Conservation (phyloP, 1,140 invertebrate species). For the Drosophila miranda region DNA sequence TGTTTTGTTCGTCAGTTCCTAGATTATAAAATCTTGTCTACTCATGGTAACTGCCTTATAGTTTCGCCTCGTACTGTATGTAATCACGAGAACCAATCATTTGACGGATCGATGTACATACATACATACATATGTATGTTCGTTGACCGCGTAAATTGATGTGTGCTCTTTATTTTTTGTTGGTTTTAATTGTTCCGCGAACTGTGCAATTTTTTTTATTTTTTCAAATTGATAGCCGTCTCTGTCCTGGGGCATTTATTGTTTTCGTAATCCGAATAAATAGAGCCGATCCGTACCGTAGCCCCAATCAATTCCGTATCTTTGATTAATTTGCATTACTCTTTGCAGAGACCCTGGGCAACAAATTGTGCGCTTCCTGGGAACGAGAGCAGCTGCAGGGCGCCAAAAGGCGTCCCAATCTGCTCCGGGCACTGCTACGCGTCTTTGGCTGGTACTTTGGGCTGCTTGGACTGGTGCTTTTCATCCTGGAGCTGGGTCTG, state of each 20-base stretch:
- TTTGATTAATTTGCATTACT: conserved; percentile 21
- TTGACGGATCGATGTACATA: conserved; percentile 46
- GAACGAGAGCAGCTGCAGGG: conserved; percentile 53
- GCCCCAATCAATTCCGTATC: background rate
- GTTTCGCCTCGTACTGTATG: conserved; percentile 19
- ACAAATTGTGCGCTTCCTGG: conserved; percentile 66
- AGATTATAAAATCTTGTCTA: no score
- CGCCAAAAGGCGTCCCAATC: conserved; percentile 63
- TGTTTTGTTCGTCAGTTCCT: no score
- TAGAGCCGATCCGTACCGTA: background rate
- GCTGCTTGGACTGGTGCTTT: conserved; percentile 63
- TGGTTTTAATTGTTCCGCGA: conserved; percentile 22
- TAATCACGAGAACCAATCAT: conserved; percentile 39
- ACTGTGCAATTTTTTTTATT: conserved; percentile 19
- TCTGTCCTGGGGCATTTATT: background rate
- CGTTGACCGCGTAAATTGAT: conserved; percentile 47
- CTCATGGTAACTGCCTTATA: background rate
- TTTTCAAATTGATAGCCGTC: conserved; percentile 34
- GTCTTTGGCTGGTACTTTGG: conserved; percentile 72
- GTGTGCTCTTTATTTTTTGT: conserved; percentile 5
- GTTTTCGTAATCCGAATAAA: conserved; percentile 44
- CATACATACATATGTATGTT: conserved; percentile 31
- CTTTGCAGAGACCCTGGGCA: conserved; percentile 68
- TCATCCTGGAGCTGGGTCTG: conserved; percentile 68
- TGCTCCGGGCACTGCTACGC: conserved; percentile 53